phyloP scores from a whole-genome alignment of 2,888 invertebrate species.

The Drosophila nigricruria region DNA sequence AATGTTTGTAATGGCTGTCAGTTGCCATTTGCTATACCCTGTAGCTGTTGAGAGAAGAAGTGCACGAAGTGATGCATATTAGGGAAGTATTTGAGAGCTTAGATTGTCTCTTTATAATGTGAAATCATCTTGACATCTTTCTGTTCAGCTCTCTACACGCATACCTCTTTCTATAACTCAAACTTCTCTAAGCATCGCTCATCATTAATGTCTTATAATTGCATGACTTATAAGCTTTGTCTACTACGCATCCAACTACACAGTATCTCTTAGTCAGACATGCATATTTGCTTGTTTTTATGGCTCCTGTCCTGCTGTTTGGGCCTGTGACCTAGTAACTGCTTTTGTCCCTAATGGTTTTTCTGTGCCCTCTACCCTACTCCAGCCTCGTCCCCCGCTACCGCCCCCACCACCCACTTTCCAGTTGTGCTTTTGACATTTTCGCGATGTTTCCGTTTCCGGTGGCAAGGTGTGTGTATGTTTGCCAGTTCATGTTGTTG shows the following conservation, averaged over 20 bases:
- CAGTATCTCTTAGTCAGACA: neutral
- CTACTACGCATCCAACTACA: neutral
- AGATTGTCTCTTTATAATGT: neutral
- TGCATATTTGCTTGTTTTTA: conserved; percentile 42
- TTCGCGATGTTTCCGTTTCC: conserved; percentile 75
- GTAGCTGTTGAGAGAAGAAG: neutral
- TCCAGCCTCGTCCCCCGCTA: neutral
- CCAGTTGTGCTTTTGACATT: conserved; percentile 73
- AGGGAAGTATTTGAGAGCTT: neutral
- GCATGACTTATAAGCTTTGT: too few species aligned
- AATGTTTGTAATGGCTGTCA: conserved; percentile 43
- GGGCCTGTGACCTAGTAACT: conserved; percentile 64
- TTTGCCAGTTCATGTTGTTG: conserved; percentile 35
- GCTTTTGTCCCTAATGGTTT: conserved; percentile 69
- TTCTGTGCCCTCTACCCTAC: conserved; percentile 20
- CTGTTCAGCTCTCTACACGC: too few species aligned
- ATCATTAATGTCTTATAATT: neutral
- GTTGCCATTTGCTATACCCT: conserved; percentile 31
- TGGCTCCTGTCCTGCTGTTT: conserved; percentile 49
- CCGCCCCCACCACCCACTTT: conserved; percentile 24
- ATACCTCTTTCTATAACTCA: too few species aligned
- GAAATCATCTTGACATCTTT: too few species aligned
- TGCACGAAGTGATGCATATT: neutral
- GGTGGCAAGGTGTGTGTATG: conserved; percentile 53
- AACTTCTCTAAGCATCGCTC: too few species aligned